A percentile compares a stretch with the other conserved stretches of the same genome.
phyloP scores from a whole-genome alignment of 2,888 invertebrate species.

The Elmis aenea region DNA sequence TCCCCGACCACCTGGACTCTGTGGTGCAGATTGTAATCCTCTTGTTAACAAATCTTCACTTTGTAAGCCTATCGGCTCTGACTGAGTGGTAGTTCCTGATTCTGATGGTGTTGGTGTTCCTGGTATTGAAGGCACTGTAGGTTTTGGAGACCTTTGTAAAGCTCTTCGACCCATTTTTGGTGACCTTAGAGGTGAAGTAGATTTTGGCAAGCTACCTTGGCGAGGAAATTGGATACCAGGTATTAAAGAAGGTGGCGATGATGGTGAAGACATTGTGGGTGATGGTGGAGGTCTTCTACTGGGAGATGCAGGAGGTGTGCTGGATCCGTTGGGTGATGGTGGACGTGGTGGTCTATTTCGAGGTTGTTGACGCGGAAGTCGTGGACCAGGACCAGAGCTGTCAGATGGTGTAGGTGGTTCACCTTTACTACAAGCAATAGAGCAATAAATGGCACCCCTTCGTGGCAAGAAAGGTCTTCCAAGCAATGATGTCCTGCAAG shows the following conservation, averaged over 20 bases:
- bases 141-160: constrained; percentile 48
- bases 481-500: constrained; percentile 63
- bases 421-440: constrained; percentile 89
- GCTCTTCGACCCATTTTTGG: constrained; percentile 53
- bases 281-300: constrained; percentile 51
- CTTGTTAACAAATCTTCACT: constrained; percentile 28
- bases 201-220: constrained; percentile 43
- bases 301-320: constrained; percentile 51
- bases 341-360: constrained; percentile 51
- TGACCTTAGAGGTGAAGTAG: constrained; percentile 53
- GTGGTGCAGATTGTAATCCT: constrained; percentile 26
- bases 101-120: constrained; percentile 42
- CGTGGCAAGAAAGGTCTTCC: constrained; percentile 90
- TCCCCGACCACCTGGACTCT: constrained; percentile 46
- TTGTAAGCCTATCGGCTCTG: constrained; percentile 21
- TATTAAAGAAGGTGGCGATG: constrained; percentile 37
- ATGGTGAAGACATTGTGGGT: constrained; percentile 59
- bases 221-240: constrained; percentile 24
- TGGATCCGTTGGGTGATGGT: constrained; percentile 50
- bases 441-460: constrained; percentile 90
- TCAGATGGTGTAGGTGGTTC: constrained; percentile 84
- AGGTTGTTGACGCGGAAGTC: constrained; percentile 47
- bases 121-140: constrained; percentile 43
- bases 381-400: constrained; percentile 67
- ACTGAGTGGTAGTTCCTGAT: constrained; percentile 26